Base-by-base conservation (phyloP, 2,888 invertebrate species). In the Cotesia congregata region DNA sequence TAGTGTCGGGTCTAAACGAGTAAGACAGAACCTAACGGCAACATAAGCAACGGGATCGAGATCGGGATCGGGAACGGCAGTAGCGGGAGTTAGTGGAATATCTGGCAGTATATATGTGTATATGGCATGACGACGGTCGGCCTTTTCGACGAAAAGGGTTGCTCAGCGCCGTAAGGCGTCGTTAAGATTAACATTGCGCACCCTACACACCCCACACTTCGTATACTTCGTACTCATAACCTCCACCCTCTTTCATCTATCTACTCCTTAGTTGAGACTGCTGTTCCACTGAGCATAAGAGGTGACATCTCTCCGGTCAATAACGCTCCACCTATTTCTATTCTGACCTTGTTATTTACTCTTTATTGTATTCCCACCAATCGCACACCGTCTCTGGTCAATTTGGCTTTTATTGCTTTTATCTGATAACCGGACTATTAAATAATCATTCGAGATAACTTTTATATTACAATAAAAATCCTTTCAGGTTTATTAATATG, bases 161-260 rank as follows among this genome's bases (percentile, higher is more conserved):
- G 30, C 30, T 7, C 1, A 30, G 30, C 30, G 30, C 65, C 62
- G 17, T 15, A 62, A 20, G 15, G 17, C 20, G 62, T 62, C 62
- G 20, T 62, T 62, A 62, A 62, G 15, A 62, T 62, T 62, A 62
- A 62, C 62, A 62, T 62, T 9, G 62, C 62, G 7, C 62, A 62
- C 62, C 62, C 62, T 62, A 41, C 41, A 30, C 30, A 30, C 30
- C 30, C 30, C 30, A 30, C 30, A 30, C 3, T 30, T 30, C 3
- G 30, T 30, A 30, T 3, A 30, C 3, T 30, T 30, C 3, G 30
- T 30, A 30, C 30, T 30, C 30, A 0, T 41, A 5, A 41, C 41
- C 41, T 41, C 41, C 41, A 41, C 41, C 41, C 41, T 50, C 7
- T 4, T 9, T 7, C 7, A 30, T 30, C 30, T 30, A 30, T 30